These are phyloP conservation scores for Phoeniculus purpureus DNA, from an alignment of 2,797 vertebrate genomes.

Conservation along the genomic window DNA sequence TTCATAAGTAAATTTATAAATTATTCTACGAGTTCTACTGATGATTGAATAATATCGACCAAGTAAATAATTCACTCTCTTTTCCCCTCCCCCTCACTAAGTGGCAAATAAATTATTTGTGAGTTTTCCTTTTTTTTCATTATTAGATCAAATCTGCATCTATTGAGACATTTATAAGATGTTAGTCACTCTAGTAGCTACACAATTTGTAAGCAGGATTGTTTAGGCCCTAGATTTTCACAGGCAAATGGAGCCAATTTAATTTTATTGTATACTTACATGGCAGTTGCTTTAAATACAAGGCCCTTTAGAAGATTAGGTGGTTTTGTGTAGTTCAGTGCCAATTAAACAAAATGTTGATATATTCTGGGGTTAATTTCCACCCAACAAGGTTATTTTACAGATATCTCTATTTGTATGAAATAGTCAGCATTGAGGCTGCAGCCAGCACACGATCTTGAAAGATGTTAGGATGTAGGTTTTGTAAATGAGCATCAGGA, in stretches of 20 bases:
- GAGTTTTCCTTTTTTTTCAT: not conserved
- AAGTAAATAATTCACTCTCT: conserved; percentile 61
- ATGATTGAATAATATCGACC: conserved; percentile 53
- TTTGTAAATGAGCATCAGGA: not conserved
- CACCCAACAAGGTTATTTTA: not conserved
- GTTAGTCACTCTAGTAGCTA: not conserved
- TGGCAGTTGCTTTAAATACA: not conserved
- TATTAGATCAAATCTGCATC: not conserved
- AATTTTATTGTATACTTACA: not conserved
- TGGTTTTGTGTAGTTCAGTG: not conserved
- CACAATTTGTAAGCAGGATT: not conserved
- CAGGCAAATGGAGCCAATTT: not conserved
- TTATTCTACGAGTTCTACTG: conserved; percentile 58
- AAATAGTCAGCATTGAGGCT: not conserved
- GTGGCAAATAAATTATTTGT: conserved; percentile 65
- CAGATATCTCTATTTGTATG: not conserved
- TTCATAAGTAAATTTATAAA: conserved; percentile 63
- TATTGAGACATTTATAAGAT: not conserved
- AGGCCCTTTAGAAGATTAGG: not conserved
- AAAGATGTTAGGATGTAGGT: not conserved
- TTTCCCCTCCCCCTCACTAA: not conserved
- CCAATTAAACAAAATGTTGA: not conserved
- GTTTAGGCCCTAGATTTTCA: not conserved
- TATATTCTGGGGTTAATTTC: not conserved
- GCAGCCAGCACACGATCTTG: not conserved